Percentiles rank a stretch among this genome's conserved stretches.
Evolutionary conservation across 2,113 vertebrate species (phyloP).

Genomic region (Psittacara wagleri): DNA sequence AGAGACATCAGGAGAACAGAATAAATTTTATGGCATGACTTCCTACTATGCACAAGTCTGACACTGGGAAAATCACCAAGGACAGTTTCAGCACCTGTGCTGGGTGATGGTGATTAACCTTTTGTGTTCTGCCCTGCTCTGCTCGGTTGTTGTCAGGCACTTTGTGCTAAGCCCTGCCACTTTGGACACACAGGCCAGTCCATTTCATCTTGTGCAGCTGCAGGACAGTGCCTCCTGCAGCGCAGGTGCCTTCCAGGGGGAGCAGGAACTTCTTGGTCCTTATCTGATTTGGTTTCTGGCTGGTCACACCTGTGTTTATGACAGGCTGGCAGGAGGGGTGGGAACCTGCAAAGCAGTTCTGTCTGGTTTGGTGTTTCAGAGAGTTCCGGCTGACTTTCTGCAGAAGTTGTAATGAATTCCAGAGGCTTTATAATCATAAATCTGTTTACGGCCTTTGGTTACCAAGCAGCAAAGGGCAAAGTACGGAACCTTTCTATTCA

Average conservation of each 20-base stretch:
- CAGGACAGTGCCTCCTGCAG: neutral
- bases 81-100: neutral
- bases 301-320: neutral
- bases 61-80: neutral
- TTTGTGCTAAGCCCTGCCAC: fast-evolving
- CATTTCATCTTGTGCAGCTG: neutral
- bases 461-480: constrained; percentile 77
- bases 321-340: neutral
- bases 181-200: neutral
- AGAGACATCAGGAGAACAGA: neutral
- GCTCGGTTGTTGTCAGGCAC: fast-evolving
- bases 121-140: fast-evolving
- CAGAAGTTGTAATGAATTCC: constrained; percentile 51
- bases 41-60: neutral
- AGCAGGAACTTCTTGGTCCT: neutral
- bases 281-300: constrained; percentile 13
- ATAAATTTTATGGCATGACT: neutral
- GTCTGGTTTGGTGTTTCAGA: neutral
- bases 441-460: constrained; percentile 72
- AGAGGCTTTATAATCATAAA: constrained; percentile 67
- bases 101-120: neutral
- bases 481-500: constrained; percentile 63
- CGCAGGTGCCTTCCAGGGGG: neutral
- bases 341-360: neutral
- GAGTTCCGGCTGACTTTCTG: constrained; percentile 42